Base-by-base conservation (phyloP, 2,113 vertebrate species). In the Ictalurus furcatus region DNA sequence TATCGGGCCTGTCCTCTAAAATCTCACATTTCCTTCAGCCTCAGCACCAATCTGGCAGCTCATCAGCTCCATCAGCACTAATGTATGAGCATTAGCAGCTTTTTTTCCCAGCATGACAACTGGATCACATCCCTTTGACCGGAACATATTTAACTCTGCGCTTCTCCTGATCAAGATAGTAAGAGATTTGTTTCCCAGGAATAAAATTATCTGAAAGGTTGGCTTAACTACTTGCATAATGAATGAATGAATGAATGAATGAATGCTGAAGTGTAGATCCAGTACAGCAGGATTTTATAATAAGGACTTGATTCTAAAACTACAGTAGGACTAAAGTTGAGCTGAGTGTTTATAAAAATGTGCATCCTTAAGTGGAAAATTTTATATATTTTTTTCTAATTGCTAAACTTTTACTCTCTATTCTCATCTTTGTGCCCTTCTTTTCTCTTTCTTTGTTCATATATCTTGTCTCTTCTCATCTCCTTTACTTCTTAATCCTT, bases 21-120 rank as follows among this genome's bases (percentile, higher is more conserved):
- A 82, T 81, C 78, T 82, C 63, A 82, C 44, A 63, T 82, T 88
- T 82, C 74, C 61, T 88, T 82, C 78, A 37, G 54, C 21, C 78
- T 81, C 61, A 67, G 58, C 74, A 87, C 61, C 61, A 82, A 69
- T 30, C 86, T 82, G 78, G 48, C 78, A 88, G 78, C 37, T 58
- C 61, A 82, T 82, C 63, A 88, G 59, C 78, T 87, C 30, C 67
- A 63, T 76, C 81, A 76, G 54, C 25, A 48, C 14, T 84, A 59
- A 74, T 48, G 81, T 71, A 67, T 19, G 5, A 30, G 25, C 16
- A 78, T 76, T 30, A 76, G 58, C 56, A 88, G 69, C 71, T 65
- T 48, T 67, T 58, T 61, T 63, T 34, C 23, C 28, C 58, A 78
- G 2, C 52, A 54, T 58, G 19, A 88, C 63, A 69, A 71, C 58